These are phyloP conservation scores for Mus spretus DNA, from an alignment of 2,797 vertebrate genomes.

Conservation along the genomic window DNA sequence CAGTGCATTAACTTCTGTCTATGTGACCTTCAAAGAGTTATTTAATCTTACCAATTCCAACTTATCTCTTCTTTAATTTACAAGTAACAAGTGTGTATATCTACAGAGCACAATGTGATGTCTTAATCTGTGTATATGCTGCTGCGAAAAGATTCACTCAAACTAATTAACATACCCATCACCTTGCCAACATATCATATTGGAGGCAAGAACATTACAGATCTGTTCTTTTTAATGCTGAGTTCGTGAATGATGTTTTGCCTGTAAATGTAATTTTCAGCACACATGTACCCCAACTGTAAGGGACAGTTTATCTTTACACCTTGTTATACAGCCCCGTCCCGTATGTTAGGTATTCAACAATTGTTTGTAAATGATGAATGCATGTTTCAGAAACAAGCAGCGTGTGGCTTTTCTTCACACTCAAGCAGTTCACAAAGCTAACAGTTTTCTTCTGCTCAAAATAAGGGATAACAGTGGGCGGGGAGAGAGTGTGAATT, in stretches of 20 bases:
- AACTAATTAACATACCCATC: background rate
- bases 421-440: background rate
- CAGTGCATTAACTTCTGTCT: background rate
- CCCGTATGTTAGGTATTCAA: background rate
- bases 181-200: background rate
- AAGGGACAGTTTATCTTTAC: background rate
- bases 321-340: background rate
- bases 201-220: background rate
- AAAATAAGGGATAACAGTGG: conserved; percentile 27
- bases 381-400: background rate
- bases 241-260: background rate
- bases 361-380: conserved; percentile 35
- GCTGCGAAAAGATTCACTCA: background rate
- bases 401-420: conserved; percentile 29
- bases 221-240: background rate
- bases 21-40: background rate
- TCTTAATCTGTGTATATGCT: background rate
- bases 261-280: background rate
- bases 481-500: conserved; percentile 47
- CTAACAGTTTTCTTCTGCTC: conserved; percentile 48
- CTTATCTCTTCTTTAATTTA: background rate
- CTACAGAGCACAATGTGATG: background rate
- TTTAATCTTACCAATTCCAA: conserved; percentile 1
- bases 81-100: background rate
- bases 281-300: background rate